Base-by-base conservation (phyloP, 2,888 invertebrate genomes). In the Dynastes hyllus region DNA sequence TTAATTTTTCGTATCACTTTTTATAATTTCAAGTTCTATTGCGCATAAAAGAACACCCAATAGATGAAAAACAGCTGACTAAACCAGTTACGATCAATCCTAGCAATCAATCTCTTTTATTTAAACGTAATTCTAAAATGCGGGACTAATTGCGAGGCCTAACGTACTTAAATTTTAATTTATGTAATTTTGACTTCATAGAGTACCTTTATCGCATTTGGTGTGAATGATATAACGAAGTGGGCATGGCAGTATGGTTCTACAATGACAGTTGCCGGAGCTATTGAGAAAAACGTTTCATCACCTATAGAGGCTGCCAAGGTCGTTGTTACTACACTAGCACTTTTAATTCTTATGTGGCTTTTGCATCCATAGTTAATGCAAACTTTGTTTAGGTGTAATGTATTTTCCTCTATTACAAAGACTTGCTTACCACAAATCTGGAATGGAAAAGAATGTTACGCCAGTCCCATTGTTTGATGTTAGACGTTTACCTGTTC, bases 321-420 rank as follows among this genome's bases (percentile, higher is more conserved):
- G 8, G 85, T 85, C 66, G 84, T 83, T 0, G 89, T 88, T 16
- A 91, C 88, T 40, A 87, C 81, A 55, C 90, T 88, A 2, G 83
- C 83, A 83, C 91, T 91, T 77, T 87, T 83, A 27, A 91, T 81
- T 55, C 85, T 85, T 16, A 91, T 84, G 37, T 84, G 84, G 1
- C 88, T 85, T 8, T 83, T 81, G 16, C 86, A 84, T 45, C 83
- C 83, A 8, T 85, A 87, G 76, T 87, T 87, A 1, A 91, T 85
- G 69, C 86, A 87, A 4, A 89, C 86, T 75, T 85, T 84, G 55
- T 87, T 87, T 81, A 91, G 90, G 77, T 88, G 83, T n/a, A 91
- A 84, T 32, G 84, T 84, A 22, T 84, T 85, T 63, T 89, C 88
- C 27, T 84, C 83, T 32, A 85, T 86, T 0, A 86, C 84, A 81